Conservation (phyloP, 2,888 invertebrate species). For the Rhingia campestris region DNA sequence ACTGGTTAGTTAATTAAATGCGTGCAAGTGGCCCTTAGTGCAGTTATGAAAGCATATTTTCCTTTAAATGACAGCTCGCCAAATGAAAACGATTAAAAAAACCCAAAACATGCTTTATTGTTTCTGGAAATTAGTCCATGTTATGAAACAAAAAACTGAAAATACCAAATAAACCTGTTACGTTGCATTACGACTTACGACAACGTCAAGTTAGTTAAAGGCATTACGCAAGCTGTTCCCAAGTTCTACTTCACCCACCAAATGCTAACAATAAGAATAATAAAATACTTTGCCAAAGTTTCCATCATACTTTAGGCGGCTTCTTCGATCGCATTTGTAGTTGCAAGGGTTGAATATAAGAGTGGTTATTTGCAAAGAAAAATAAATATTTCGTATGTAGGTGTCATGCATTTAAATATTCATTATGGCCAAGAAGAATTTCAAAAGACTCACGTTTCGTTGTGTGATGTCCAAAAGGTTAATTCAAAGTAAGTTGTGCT, state of each 20-base stretch:
- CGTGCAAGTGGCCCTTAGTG: no score
- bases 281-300: slow-evolving; percentile 11
- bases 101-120: no score
- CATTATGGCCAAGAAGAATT: slow-evolving; percentile 14
- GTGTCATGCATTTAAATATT: slow-evolving; percentile 10
- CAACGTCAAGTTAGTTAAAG: no score
- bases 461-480: slow-evolving; percentile 7
- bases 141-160: no score
- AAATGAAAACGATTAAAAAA: no score
- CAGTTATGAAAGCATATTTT: no score
- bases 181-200: no score
- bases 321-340: slow-evolving; percentile 20
- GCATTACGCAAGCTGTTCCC: not conserved
- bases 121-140: no score
- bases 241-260: not conserved
- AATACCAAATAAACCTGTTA: no score
- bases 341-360: slow-evolving; percentile 10
- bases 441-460: slow-evolving; percentile 22
- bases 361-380: not conserved
- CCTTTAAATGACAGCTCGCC: no score
- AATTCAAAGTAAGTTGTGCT: slow-evolving; percentile 27
- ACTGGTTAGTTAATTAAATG: no score
- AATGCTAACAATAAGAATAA: not conserved
- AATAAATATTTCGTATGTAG: slow-evolving; percentile 1
- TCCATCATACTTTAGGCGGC: not conserved